Percentiles rank a stretch among this genome's conserved stretches.
phyloP scores from a whole-genome alignment of 2,113 vertebrate species.

The Chionodraco myersi region DNA sequence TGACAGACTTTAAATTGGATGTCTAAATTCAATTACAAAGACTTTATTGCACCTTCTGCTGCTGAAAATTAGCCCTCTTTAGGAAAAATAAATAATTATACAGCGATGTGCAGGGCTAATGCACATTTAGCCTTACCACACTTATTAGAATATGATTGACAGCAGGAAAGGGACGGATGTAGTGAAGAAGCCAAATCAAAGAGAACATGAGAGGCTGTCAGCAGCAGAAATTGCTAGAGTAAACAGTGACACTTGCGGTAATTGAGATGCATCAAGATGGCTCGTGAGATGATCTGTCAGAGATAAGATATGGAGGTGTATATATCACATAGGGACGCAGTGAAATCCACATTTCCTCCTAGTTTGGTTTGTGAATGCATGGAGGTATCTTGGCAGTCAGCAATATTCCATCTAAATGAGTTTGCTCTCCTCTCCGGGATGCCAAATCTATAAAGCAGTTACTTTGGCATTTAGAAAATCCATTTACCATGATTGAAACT shows the following conservation, averaged over 20 bases:
- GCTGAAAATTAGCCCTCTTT: neutral
- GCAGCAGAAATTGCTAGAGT: constrained; percentile 1
- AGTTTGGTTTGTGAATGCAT: constrained; percentile 50
- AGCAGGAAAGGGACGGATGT: neutral
- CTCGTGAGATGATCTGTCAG: constrained; percentile 54
- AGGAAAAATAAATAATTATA: neutral
- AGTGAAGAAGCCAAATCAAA: constrained; percentile 28
- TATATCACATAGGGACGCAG: constrained; percentile 41
- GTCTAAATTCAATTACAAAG: constrained; percentile 2
- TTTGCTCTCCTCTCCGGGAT: constrained; percentile 70
- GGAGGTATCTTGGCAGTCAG: constrained; percentile 69
- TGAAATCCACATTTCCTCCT: constrained; percentile 49
- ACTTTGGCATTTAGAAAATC: constrained; percentile 82
- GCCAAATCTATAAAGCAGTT: constrained; percentile 78
- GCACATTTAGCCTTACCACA: neutral
- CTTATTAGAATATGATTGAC: neutral
- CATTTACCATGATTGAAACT: constrained; percentile 82
- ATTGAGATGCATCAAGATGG: constrained; percentile 65
- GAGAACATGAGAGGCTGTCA: constrained; percentile 25
- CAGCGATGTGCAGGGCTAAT: neutral
- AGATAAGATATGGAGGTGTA: constrained; percentile 39
- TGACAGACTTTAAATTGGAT: neutral
- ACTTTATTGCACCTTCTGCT: neutral
- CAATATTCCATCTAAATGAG: constrained; percentile 79
- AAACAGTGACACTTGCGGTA: constrained; percentile 45